phyloP scores from a whole-genome alignment of 2,888 invertebrate species.

The Penaeus monodon region DNA sequence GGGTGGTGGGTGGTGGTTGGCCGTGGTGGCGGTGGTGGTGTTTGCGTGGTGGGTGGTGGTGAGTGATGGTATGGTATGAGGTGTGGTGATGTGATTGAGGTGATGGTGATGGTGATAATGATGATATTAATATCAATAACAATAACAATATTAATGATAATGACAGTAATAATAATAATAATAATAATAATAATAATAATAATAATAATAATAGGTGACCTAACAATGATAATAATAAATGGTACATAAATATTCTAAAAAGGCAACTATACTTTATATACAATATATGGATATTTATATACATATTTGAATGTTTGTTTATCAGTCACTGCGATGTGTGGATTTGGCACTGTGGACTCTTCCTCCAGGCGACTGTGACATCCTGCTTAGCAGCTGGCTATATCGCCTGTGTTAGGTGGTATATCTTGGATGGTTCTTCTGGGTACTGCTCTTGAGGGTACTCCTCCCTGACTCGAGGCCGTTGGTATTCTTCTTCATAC shows the following conservation, averaged over 20 bases:
- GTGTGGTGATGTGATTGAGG: too few species aligned
- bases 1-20: too few species aligned
- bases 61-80: too few species aligned
- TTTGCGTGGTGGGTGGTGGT: too few species aligned
- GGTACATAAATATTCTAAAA: not conserved
- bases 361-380: not conserved
- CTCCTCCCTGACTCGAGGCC: not conserved
- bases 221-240: not conserved
- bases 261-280: not conserved
- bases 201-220: not conserved
- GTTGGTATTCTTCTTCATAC: constrained; percentile 16
- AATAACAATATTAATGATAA: too few species aligned
- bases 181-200: not conserved
- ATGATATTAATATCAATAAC: too few species aligned
- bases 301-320: not conserved
- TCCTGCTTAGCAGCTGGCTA: constrained; percentile 5
- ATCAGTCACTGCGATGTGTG: constrained; percentile 43
- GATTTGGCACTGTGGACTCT: too few species aligned
- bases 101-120: too few species aligned
- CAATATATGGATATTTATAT: not conserved
- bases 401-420: constrained; percentile 17
- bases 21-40: too few species aligned
- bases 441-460: constrained; percentile 23
- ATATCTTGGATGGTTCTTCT: constrained; percentile 29
- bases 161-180: too few species aligned